phyloP scores from a whole-genome alignment of 2,888 invertebrate species.

The Eudemis profundana region DNA sequence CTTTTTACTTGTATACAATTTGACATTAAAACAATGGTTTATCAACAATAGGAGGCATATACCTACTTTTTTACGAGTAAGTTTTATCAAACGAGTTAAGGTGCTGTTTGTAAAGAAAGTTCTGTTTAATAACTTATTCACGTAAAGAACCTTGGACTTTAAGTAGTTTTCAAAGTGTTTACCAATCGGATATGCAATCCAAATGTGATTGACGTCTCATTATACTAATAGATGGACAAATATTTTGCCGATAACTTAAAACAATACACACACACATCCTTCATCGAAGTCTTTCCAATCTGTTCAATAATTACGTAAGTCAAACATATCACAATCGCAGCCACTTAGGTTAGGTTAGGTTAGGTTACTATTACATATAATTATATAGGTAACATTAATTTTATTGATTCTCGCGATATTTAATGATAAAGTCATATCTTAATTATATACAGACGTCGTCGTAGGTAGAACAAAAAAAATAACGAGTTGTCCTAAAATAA shows the following conservation, averaged over 20 bases:
- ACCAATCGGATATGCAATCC: slow-evolving; percentile 13
- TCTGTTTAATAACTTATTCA: slow-evolving; percentile 17
- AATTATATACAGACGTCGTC: neutral
- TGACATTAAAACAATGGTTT: too few relatives aligned
- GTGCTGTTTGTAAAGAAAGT: slow-evolving; percentile 22
- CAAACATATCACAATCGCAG: neutral
- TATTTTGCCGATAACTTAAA: slow-evolving; percentile 7
- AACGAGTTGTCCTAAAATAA: slow-evolving; percentile 1
- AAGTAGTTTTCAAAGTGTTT: slow-evolving; percentile 29
- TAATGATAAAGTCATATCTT: too few relatives aligned
- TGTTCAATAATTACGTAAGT: slow-evolving; percentile 17
- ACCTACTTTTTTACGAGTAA: too few relatives aligned
- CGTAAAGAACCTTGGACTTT: neutral
- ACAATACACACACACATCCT: neutral
- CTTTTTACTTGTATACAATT: too few relatives aligned
- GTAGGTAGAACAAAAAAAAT: slow-evolving; percentile 14
- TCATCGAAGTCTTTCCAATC: slow-evolving; percentile 20
- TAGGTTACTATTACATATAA: neutral
- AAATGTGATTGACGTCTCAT: slow-evolving; percentile 29
- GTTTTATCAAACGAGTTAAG: neutral
- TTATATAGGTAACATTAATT: neutral
- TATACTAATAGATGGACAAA: slow-evolving; percentile 33
- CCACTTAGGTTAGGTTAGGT: too few relatives aligned
- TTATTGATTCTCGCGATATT: too few relatives aligned
- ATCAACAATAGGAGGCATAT: too few relatives aligned